Percentiles rank a stretch among this genome's conserved stretches.
phyloP scores from a whole-genome alignment of 2,797 vertebrate genomes.

The Gymnodraco acuticeps region DNA sequence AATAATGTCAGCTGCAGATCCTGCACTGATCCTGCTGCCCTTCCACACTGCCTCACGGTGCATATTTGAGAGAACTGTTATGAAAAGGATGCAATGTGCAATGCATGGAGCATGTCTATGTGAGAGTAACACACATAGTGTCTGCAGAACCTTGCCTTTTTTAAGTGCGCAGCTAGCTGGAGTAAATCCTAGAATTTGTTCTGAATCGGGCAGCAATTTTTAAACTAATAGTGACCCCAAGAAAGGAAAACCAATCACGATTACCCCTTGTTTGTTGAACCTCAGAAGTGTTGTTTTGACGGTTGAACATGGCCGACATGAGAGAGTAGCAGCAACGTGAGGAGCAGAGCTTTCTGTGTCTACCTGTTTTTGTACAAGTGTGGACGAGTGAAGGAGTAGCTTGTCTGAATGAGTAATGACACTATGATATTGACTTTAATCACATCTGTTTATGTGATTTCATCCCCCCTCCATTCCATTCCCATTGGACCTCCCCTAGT shows the following conservation, averaged over 20 bases:
- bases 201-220: too few relatives aligned
- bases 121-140: constrained; percentile 13
- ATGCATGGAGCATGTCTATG: constrained; percentile 10
- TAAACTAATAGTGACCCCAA: too few relatives aligned
- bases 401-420: constrained; percentile 77
- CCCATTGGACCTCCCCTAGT: constrained; percentile 79
- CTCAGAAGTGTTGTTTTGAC: constrained; percentile 7
- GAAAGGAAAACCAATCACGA: too few relatives aligned
- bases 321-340: constrained; percentile 27
- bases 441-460: constrained; percentile 86
- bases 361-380: constrained; percentile 51
- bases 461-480: constrained; percentile 66
- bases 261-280: constrained; percentile 5
- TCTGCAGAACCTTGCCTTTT: too few relatives aligned
- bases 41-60: constrained; percentile 51
- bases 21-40: constrained; percentile 62
- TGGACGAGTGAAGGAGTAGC: constrained; percentile 54
- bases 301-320: constrained; percentile 12
- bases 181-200: too few relatives aligned
- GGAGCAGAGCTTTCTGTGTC: constrained; percentile 39
- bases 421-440: constrained; percentile 84
- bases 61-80: constrained; percentile 50
- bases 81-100: constrained; percentile 6
- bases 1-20: constrained; percentile 75
- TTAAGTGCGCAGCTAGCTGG: too few relatives aligned